Percentiles rank a stretch among this genome's conserved stretches.
Evolutionary conservation across 2,113 vertebrate species (phyloP).

Genomic region (Phalacrocorax brasilianus): DNA sequence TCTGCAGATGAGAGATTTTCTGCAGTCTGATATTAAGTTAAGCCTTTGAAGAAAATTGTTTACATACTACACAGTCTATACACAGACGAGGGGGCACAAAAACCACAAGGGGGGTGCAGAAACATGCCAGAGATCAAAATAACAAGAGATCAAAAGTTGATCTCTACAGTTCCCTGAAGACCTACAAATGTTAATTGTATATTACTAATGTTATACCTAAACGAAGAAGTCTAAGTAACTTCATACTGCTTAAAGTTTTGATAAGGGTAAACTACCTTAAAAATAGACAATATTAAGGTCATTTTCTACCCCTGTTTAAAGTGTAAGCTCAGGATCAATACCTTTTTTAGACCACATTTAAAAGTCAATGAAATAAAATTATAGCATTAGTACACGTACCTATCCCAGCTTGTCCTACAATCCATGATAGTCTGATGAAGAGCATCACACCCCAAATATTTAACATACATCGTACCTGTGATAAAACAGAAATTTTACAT

Average conservation of each 20-base stretch:
- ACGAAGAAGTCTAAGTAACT: not conserved
- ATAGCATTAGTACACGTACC: conserved; percentile 74
- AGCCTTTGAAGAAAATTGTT: not conserved
- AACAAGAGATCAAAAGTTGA: not conserved
- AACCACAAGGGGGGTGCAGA: too few species aligned
- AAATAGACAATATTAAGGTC: not conserved
- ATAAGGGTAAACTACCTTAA: not conserved
- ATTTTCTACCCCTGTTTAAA: not conserved
- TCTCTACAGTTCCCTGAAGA: not conserved
- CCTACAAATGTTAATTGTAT: not conserved
- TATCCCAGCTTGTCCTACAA: conserved; percentile 96
- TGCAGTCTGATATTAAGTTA: not conserved
- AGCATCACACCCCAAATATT: conserved; percentile 99
- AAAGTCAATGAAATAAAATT: not conserved
- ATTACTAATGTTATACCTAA: not conserved
- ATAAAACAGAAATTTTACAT: not conserved
- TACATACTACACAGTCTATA: not conserved
- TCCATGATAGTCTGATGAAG: conserved; percentile 98
- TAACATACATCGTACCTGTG: conserved; percentile 96
- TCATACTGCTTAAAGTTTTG: not conserved
- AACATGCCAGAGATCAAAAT: not conserved
- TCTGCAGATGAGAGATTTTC: not conserved
- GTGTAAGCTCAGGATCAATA: not conserved
- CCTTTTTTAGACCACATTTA: not conserved
- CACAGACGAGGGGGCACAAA: not conserved